Conservation (phyloP, 2,113 vertebrate species). For the Cyphotilapia sp. region DNA sequence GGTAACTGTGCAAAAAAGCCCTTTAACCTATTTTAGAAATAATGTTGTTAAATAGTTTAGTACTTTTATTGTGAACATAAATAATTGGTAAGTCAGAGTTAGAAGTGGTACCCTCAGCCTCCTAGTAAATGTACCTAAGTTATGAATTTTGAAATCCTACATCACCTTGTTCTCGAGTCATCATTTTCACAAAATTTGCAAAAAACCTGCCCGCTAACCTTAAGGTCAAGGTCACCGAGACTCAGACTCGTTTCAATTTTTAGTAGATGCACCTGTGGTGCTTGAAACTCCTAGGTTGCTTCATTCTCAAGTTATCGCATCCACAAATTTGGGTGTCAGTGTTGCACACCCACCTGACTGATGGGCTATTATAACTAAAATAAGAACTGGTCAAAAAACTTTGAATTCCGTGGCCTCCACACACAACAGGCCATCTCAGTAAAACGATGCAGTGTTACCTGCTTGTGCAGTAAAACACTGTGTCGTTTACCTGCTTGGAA, state of each 20-base stretch:
- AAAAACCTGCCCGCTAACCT: not conserved
- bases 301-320: not conserved
- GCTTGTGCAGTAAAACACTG: not conserved
- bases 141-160: not conserved
- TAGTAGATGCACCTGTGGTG: not conserved
- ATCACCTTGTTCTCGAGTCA: accelerated
- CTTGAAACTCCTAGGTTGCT: not conserved
- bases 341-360: not conserved
- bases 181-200: not conserved
- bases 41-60: not conserved
- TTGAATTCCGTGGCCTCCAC: accelerated
- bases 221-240: not conserved
- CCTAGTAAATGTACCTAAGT: not conserved
- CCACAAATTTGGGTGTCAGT: not conserved
- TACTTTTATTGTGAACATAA: not conserved
- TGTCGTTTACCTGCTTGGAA: constrained; percentile 46
- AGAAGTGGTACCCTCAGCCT: not conserved
- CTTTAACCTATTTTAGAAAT: not conserved
- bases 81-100: not conserved
- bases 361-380: not conserved
- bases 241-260: not conserved
- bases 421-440: not conserved
- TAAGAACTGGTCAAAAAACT: accelerated
- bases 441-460: not conserved
- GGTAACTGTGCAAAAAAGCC: not conserved